Evolutionary conservation across 2,797 vertebrate species (phyloP), one percentile per base, ranked within the genome.

Genomic region (Graptemys geographica): DNA sequence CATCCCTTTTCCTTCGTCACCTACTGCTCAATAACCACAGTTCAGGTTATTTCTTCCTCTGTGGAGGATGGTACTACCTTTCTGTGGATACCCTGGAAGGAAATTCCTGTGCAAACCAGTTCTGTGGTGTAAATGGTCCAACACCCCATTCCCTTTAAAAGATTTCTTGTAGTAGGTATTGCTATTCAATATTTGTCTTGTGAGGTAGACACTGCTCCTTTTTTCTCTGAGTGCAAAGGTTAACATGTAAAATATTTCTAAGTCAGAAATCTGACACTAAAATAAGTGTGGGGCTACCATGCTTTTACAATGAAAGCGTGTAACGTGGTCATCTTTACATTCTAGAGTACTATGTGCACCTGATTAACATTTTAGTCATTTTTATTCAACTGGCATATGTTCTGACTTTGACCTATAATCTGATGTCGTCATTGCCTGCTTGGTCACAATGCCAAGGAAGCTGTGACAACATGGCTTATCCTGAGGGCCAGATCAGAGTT

Each of bases 361-460:
- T 5, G 79, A 72, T 33, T 52, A 55, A 28, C 33, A 13, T 10
- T 69, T n/a, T 11, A 33, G 28, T 13, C 28, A 53, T 25, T 47
- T 82, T 1, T 11, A n/a, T 15, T 18, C 6, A 51, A 4, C 51
- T 51, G 44, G 28, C 16, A 2, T 4, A 1, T 44, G 31, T 41
- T 51, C 1, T 16, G 19, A 11, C 41, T 0, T 5, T 11, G 57
- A 27, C 4, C 2, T 3, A 27, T 1, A n/a, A 47, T 80, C 3
- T 83, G 90, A 81, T 78, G 89, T 85, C 89, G 49, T 82, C 51
- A 59, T 31, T 55, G 33, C 44, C 82, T 52, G 28, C 53, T 44
- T 33, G 51, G 78, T 57, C 76, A 53, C n/a, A 79, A 47, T 7
- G 5, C 69, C 2, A 3, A 41, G 37, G 49, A 81, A 86, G 65